Evolutionary conservation across 1,140 invertebrate genomes (phyloP), one percentile per base, ranked within the genome.

Genomic region (Campoletis sonorensis): DNA sequence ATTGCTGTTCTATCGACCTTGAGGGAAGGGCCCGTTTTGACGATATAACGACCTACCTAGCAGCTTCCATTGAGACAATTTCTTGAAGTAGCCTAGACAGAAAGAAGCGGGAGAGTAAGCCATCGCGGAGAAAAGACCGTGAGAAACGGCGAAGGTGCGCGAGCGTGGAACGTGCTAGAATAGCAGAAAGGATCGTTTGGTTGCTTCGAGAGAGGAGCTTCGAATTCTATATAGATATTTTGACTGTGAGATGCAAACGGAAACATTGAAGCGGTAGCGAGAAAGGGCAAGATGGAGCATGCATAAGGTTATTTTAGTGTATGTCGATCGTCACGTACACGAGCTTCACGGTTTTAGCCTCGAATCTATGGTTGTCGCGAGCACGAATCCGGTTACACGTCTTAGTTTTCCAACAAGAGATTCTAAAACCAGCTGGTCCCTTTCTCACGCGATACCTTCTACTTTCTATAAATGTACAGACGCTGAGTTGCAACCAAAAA

Each of bases 251-350:
- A 54, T 15, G 51, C 16, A 54, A 18, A n/a, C 16, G 51, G 51
- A 45, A 45, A 45, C 11, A 71, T 8, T 18, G 30, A 37, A 37
- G 33, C 27, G 30, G 37, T 26, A 49, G n/a, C n/a, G 11, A 72
- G n/a, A 54, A 54, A 54, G n/a, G 51, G n/a, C 51, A 21, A n/a
- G 4, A 54, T 54, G n/a, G 51, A 54, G 51, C 51, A n/a, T 21
- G 21, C 70, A 26, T 49, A 49, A 72, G 18, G 70, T 72, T 72
- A 72, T 72, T 72, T 72, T 49, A 72, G 70, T 40, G 70, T 72
- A 37, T 45, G 70, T 72, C 70, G 70, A 72, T 72, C 30, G 70
- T 45, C 70, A 72, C 70, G 70, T 72, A 75, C 72, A 54, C 49
- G 72, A 54, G 72, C 40, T 75, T 75, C 26, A 49, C 72, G 49